These are phyloP conservation scores for Salvelinus alpinus DNA, from an alignment of 2,113 vertebrate species.

Conservation along the genomic window DNA sequence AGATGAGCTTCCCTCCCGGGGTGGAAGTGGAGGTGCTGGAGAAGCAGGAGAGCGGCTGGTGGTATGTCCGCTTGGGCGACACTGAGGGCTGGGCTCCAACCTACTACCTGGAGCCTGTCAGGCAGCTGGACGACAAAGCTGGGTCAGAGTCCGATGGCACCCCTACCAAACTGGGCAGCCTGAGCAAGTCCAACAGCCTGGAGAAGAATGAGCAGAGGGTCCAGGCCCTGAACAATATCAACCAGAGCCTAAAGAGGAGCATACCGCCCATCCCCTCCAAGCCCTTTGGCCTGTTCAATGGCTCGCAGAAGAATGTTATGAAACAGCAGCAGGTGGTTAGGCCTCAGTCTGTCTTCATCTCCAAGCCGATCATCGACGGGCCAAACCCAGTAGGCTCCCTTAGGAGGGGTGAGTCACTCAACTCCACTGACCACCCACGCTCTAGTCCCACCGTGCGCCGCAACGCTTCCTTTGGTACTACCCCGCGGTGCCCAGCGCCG, in stretches of 20 bases:
- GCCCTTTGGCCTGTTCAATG: slow-evolving; percentile 69
- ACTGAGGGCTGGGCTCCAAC: slow-evolving; percentile 95
- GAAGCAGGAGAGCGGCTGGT: slow-evolving; percentile 96
- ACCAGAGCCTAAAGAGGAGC: slow-evolving; percentile 83
- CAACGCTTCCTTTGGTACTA: slow-evolving; percentile 89
- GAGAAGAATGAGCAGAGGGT: slow-evolving; percentile 96
- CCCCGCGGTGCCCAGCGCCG: slow-evolving; percentile 65
- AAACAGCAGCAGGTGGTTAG: slow-evolving; percentile 89
- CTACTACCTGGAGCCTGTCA: slow-evolving; percentile 84
- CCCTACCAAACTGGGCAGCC: slow-evolving; percentile 77
- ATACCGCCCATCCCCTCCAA: slow-evolving; percentile 95
- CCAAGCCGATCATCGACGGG: slow-evolving; percentile 68
- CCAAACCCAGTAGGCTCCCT: slow-evolving; percentile 79
- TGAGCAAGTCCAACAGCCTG: slow-evolving; percentile 92
- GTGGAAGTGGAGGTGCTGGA: slow-evolving; percentile 92
- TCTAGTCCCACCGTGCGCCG: slow-evolving; percentile 77
- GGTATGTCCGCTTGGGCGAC: slow-evolving; percentile 88
- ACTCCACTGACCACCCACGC: slow-evolving; percentile 82
- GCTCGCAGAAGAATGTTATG: slow-evolving; percentile 83
- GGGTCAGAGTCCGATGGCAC: slow-evolving; percentile 76
- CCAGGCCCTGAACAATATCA: slow-evolving; percentile 92
- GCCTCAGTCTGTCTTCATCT: slow-evolving; percentile 95
- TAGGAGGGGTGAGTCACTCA: slow-evolving; percentile 93
- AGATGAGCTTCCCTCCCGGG: slow-evolving; percentile 92
- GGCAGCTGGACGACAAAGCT: slow-evolving; percentile 74